Percentiles rank a stretch among this genome's conserved stretches.
Conservation (phyloP, 2,113 vertebrate genomes). For the Trinectes maculatus region DNA sequence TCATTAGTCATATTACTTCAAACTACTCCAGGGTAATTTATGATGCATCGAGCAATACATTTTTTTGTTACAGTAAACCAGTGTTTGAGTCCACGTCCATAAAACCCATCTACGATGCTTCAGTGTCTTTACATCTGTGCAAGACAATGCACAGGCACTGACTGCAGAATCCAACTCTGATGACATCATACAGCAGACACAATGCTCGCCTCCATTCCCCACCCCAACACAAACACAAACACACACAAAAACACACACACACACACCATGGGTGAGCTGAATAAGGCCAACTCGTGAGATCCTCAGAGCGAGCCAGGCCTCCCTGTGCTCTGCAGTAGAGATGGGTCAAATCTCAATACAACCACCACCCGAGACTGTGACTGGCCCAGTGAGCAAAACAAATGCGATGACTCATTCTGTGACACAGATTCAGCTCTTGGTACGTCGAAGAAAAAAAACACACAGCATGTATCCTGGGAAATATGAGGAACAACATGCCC, state of each 20-base stretch:
- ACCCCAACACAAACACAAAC: too few relatives aligned
- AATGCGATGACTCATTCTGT: constrained; percentile 41
- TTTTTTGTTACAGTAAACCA: too few relatives aligned
- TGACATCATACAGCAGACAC: constrained; percentile 72
- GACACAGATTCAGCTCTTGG: constrained; percentile 32
- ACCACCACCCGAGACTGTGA: constrained; percentile 38
- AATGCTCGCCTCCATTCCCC: constrained; percentile 48
- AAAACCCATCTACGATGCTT: constrained; percentile 4
- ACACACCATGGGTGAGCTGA: constrained; percentile 31
- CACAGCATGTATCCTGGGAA: background rate
- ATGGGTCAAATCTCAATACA: constrained; percentile 28
- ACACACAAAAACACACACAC: too few relatives aligned
- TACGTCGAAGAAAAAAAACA: background rate
- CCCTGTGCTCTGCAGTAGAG: constrained; percentile 35
- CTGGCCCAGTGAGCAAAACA: constrained; percentile 33
- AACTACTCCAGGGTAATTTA: too few relatives aligned
- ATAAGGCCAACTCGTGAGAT: constrained; percentile 75
- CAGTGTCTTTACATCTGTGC: constrained; percentile 36
- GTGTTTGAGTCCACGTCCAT: too few relatives aligned
- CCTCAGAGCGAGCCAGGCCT: constrained; percentile 57
- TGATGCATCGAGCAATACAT: too few relatives aligned
- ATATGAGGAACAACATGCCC: background rate
- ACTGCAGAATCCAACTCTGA: constrained; percentile 38
- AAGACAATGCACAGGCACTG: constrained; percentile 25
- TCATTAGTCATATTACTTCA: too few relatives aligned